Evolutionary conservation across 2,888 invertebrate species (phyloP), one percentile per base, ranked within the genome.

Genomic region (Stenurella melanura): DNA sequence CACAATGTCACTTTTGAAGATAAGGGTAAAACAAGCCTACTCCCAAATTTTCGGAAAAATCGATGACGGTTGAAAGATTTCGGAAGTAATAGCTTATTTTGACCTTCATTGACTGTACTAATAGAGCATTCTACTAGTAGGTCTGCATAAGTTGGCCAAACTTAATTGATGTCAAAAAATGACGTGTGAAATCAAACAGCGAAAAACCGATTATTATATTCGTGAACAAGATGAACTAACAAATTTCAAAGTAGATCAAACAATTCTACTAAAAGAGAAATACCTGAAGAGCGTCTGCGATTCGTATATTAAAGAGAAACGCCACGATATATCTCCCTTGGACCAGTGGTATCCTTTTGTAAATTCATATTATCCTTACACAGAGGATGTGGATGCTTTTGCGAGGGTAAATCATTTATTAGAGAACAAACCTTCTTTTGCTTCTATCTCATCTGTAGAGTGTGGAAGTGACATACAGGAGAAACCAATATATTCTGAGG

Each of bases 401-500:
- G 87, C 86, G 7, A 86, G 90, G 76, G 87, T 88, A 0, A 85
- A 85, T 63, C 87, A 89, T 77, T 74, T 88, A 75, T 78, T 86
- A 77, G 82, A 78, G 21, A 63, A 64, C 34, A 80, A 82, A 74
- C 83, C 83, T 15, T 80, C 81, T 2, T 73, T 56, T 15, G 66
- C 73, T 12, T 79, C 82, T 10, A 19, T 82, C 10, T 74, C 67
- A 21, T 80, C 80, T 56, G 42, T 66, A 11, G 77, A 76, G 3
- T 58, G 50, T 17, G 34, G 58, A 18, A 69, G 58, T 54, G 69
- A 71, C 7, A 17, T 66, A 17, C 61, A 81, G 30, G 87, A 91
- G 81, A 19, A 21, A 18, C 19, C 61, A 7, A 83, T 89, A 11
- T 93, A 92, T 89, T 90, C 90, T 58, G 92, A 93, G 83, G 87